phyloP scores from a whole-genome alignment of 2,113 vertebrate species.

The Petroica traversi region DNA sequence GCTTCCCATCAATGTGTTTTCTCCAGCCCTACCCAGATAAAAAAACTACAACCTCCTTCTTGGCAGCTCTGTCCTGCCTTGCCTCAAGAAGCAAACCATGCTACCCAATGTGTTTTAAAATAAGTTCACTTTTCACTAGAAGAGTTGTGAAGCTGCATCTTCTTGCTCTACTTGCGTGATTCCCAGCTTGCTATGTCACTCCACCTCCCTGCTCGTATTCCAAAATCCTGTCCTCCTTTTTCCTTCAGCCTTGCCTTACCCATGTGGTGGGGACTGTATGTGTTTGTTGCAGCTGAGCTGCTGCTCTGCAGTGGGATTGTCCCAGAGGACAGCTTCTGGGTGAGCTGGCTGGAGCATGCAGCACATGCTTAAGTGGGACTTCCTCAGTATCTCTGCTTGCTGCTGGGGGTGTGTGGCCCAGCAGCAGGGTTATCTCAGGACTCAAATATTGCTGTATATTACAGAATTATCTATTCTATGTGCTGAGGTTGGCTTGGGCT shows the following conservation, averaged over 20 bases:
- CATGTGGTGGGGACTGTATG: background rate
- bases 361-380: background rate
- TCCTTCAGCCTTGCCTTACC: background rate
- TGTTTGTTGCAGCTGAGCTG: background rate
- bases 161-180: background rate
- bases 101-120: background rate
- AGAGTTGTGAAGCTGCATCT: background rate
- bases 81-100: background rate
- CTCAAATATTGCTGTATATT: background rate
- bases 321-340: background rate
- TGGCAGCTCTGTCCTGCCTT: conserved; percentile 5
- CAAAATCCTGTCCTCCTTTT: background rate
- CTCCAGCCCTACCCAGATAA: background rate
- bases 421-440: background rate
- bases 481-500: background rate
- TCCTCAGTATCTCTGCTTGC: background rate
- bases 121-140: background rate
- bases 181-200: background rate
- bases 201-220: background rate
- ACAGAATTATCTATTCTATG: background rate
- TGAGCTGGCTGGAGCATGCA: background rate
- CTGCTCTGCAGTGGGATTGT: background rate
- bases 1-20: background rate
- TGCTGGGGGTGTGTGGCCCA: background rate
- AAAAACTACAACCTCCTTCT: background rate